These are phyloP conservation scores for Canis aureus DNA, from an alignment of 2,113 vertebrate genomes.

Conservation along the genomic window DNA sequence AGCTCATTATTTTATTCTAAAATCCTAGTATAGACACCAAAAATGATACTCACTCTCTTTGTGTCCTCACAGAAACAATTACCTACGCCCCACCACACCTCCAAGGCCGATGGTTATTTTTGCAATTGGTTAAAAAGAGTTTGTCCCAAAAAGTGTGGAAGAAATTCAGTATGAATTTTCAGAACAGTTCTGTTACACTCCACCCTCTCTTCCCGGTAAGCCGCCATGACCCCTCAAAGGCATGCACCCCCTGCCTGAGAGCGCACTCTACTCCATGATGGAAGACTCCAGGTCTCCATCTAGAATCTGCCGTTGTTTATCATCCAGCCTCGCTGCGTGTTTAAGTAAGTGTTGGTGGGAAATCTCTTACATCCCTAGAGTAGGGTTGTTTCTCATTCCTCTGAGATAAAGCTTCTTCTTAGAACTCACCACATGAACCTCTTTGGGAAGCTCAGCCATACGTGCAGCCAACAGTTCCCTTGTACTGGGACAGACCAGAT, in stretches of 20 bases:
- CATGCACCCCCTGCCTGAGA: no score
- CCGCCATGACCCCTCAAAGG: background rate
- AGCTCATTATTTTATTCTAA: background rate
- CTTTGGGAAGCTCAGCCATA: background rate
- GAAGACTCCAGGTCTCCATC: background rate
- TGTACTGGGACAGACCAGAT: background rate
- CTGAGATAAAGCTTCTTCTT: background rate
- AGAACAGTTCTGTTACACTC: background rate
- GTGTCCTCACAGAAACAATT: background rate
- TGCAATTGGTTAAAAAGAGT: background rate
- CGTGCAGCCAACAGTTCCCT: background rate
- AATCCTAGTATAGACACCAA: background rate
- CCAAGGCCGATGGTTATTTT: background rate
- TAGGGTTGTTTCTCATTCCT: background rate
- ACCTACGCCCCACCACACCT: background rate
- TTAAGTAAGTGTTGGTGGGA: background rate
- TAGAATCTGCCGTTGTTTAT: background rate
- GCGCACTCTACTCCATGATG: rapidly evolving
- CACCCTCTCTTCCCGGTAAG: background rate
- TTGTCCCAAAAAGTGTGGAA: background rate
- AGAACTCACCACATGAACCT: background rate
- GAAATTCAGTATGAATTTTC: background rate
- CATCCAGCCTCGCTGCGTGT: background rate
- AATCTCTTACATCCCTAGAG: background rate
- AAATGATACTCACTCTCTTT: background rate